Conservation (phyloP, 2,113 vertebrate genomes). For the Rhabdornis inornatus region DNA sequence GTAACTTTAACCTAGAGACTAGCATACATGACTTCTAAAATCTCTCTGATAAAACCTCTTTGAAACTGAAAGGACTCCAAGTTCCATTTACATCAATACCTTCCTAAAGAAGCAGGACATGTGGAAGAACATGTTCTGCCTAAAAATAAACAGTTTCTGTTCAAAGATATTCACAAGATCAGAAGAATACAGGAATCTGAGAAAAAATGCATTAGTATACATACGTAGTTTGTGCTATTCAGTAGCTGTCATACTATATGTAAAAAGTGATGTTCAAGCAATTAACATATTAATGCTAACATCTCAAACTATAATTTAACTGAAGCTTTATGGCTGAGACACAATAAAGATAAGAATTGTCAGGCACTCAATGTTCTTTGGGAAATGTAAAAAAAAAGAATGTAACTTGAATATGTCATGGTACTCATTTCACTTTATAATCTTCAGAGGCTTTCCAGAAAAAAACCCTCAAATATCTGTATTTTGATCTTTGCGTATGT, state of each 20-base stretch:
- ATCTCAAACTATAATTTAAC: constrained; percentile 35
- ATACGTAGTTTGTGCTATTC: neutral
- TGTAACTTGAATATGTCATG: neutral
- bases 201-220: neutral
- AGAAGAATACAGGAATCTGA: neutral
- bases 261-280: constrained; percentile 15
- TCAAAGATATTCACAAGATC: neutral
- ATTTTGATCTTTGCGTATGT: neutral
- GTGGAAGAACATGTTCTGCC: neutral
- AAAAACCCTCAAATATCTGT: neutral
- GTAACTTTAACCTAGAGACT: neutral
- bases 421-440: neutral
- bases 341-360: constrained; percentile 35
- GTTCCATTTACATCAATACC: neutral
- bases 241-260: constrained; percentile 5
- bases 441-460: neutral
- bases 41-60: neutral
- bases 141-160: neutral
- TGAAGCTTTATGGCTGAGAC: neutral
- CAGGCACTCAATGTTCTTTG: neutral
- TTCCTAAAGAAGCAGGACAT: neutral
- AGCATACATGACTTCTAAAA: neutral
- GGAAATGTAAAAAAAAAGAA: neutral
- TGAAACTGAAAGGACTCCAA: neutral
- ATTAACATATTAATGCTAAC: constrained; percentile 37